Percentiles rank a stretch among this genome's conserved stretches.
phyloP scores from a whole-genome alignment of 2,113 vertebrate genomes.

The Gnathonemus longibarbis region DNA sequence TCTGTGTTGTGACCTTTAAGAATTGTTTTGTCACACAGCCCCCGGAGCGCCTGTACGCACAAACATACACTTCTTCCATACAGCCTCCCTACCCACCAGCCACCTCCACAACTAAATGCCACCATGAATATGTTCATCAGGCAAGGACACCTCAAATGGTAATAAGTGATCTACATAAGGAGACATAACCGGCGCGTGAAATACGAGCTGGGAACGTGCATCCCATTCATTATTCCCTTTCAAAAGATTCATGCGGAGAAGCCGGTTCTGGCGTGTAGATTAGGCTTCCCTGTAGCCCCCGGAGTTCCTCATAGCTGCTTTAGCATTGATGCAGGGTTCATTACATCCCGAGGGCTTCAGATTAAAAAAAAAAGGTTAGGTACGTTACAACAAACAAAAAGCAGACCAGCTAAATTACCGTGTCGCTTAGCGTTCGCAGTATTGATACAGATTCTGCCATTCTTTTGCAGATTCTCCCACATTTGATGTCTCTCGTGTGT shows the following conservation, averaged over 20 bases:
- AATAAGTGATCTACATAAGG: neutral
- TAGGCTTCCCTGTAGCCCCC: neutral
- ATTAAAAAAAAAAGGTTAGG: neutral
- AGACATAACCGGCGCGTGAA: neutral
- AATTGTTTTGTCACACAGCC: conserved; percentile 8
- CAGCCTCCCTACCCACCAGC: neutral
- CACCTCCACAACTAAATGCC: neutral
- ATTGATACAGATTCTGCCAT: neutral
- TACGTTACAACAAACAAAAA: neutral
- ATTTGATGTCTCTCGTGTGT: neutral
- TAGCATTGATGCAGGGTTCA: neutral
- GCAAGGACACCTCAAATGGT: neutral
- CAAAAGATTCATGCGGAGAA: neutral
- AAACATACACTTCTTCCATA: neutral
- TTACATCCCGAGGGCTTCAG: neutral
- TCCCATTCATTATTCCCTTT: neutral
- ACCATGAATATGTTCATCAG: neutral
- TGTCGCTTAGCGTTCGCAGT: neutral
- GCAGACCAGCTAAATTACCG: neutral
- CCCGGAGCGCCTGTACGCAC: neutral
- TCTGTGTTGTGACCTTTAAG: conserved; percentile 6
- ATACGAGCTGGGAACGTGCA: neutral
- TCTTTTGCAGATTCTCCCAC: neutral
- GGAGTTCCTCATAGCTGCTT: neutral
- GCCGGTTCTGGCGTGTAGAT: neutral